A percentile compares a stretch with the other conserved stretches of the same genome.
Conservation (phyloP, 2,797 vertebrate genomes). For the Lemur catta region DNA sequence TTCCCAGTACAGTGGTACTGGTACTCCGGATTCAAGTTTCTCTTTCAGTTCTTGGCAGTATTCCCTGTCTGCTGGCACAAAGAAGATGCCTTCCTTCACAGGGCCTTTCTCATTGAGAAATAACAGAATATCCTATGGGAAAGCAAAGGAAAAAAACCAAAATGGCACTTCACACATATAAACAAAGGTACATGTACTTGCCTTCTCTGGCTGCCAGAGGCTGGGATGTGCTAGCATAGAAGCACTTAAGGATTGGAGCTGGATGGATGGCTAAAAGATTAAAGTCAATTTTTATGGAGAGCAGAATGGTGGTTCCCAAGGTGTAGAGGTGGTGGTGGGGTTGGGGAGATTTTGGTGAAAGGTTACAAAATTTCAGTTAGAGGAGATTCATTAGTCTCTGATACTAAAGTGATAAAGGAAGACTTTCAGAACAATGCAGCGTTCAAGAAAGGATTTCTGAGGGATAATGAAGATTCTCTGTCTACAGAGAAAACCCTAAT, state of each 20-base stretch:
- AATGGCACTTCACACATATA: background rate
- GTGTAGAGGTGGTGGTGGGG: too few species aligned
- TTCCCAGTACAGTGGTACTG: constrained; percentile 89
- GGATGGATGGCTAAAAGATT: too few species aligned
- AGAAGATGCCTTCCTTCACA: constrained; percentile 94
- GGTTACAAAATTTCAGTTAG: background rate
- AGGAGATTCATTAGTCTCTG: background rate
- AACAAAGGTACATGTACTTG: background rate
- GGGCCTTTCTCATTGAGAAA: constrained; percentile 94
- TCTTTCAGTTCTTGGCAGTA: constrained; percentile 94
- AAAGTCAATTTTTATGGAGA: too few species aligned
- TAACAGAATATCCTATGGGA: constrained; percentile 92
- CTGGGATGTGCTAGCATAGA: background rate
- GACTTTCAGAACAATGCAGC: background rate
- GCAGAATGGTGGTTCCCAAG: too few species aligned
- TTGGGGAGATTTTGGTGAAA: too few species aligned
- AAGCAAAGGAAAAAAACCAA: constrained; percentile 53
- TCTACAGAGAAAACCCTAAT: background rate
- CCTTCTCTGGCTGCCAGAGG: background rate
- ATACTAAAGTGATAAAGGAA: background rate
- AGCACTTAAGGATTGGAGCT: background rate
- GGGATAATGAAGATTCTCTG: background rate
- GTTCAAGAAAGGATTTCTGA: background rate
- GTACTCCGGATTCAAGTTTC: constrained; percentile 88
- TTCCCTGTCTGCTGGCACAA: constrained; percentile 92